Evolutionary conservation across 2,888 invertebrate species (phyloP).

Genomic region (Apodemia zela): DNA sequence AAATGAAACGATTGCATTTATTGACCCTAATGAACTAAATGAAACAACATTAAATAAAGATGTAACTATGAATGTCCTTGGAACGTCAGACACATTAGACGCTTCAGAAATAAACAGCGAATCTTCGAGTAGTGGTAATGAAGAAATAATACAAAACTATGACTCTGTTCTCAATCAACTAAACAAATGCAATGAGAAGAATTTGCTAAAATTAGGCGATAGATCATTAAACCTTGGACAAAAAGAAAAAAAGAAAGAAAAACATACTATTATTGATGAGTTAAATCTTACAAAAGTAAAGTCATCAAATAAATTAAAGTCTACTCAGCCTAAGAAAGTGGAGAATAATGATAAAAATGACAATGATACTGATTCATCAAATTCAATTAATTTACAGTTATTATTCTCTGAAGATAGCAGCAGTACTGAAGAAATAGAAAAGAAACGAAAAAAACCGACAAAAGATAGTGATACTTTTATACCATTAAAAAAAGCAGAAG

Average conservation of each 20-base stretch:
- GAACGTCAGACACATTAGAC: conserved; percentile 40
- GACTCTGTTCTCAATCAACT: conserved; percentile 55
- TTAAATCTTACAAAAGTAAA: conserved; percentile 60
- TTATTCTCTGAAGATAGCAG: conserved; percentile 65
- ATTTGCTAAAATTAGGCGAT: conserved; percentile 41
- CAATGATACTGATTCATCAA: conserved; percentile 48
- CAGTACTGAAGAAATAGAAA: conserved; percentile 40
- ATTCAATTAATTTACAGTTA: conserved; percentile 59
- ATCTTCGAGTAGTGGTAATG: conserved; percentile 57
- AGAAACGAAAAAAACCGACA: conserved; percentile 24
- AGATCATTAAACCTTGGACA: conserved; percentile 49
- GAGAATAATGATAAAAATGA: conserved; percentile 28
- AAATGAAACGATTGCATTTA: conserved; percentile 48
- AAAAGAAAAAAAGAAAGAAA: conserved; percentile 39
- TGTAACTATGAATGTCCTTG: conserved; percentile 52
- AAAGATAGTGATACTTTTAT: conserved; percentile 42
- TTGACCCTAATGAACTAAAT: conserved; percentile 45
- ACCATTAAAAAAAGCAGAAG: conserved; percentile 52
- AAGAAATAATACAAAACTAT: conserved; percentile 60
- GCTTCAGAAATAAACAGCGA: conserved; percentile 32
- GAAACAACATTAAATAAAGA: conserved; percentile 38
- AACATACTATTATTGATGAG: conserved; percentile 53
- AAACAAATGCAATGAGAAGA: conserved; percentile 43
- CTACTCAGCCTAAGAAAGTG: conserved; percentile 23
- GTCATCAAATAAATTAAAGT: conserved; percentile 29